Evolutionary conservation across 2,888 invertebrate species (phyloP).

Genomic region (Chymomyza caudatula): DNA sequence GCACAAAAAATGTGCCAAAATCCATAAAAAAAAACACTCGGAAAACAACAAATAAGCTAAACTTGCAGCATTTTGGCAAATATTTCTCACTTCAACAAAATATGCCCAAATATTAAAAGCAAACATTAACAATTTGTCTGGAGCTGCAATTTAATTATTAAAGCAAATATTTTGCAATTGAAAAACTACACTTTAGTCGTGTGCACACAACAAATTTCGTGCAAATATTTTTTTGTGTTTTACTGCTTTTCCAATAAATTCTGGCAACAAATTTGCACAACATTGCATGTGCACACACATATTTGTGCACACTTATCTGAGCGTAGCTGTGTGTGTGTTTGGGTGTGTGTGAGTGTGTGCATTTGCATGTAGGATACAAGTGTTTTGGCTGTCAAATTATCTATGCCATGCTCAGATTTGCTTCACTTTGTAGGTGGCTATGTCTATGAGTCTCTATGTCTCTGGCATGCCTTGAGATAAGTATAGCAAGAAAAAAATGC

Average conservation of each 20-base stretch:
- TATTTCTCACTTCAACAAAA: not conserved
- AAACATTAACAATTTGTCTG: not conserved
- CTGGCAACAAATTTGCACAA: slow-evolving; percentile 53
- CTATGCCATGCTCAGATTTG: slow-evolving; percentile 39
- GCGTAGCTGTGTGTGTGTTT: not conserved
- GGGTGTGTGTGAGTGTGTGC: not conserved
- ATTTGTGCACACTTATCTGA: not conserved
- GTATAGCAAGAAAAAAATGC: not conserved
- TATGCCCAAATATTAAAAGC: not conserved
- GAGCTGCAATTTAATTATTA: slow-evolving; percentile 62
- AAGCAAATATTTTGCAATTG: slow-evolving; percentile 62
- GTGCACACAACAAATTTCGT: slow-evolving; percentile 16
- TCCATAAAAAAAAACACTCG: not conserved
- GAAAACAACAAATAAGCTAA: not conserved
- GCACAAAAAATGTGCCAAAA: not conserved
- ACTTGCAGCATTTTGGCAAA: not conserved
- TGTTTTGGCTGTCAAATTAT: slow-evolving; percentile 34
- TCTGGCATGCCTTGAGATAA: slow-evolving; percentile 30
- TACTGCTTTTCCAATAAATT: slow-evolving; percentile 65
- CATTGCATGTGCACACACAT: slow-evolving; percentile 10
- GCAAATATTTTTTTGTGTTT: slow-evolving; percentile 5
- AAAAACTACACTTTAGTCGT: slow-evolving; percentile 25
- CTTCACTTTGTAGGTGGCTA: slow-evolving; percentile 26
- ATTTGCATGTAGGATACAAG: slow-evolving; percentile 69
- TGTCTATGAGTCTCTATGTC: not conserved